Evolutionary conservation across 2,888 invertebrate species (phyloP).

Genomic region (Amphipyra berbera): DNA sequence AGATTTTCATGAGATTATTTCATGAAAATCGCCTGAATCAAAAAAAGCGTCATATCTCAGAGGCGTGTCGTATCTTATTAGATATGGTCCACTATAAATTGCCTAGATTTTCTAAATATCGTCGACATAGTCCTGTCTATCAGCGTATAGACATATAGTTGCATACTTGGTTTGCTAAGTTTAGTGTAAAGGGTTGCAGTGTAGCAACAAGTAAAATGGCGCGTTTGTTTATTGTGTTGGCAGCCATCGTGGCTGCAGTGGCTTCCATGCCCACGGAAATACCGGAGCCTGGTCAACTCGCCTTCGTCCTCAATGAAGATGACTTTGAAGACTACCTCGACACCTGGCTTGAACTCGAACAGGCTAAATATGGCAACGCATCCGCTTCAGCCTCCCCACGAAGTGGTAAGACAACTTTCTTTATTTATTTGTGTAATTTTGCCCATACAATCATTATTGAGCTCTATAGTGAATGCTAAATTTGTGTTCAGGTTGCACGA

Average conservation of each 20-base stretch:
- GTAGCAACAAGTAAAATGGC: constrained; percentile 11
- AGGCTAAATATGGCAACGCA: constrained; percentile 65
- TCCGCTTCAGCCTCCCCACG: constrained; percentile 53
- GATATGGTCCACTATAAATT: constrained; percentile 12
- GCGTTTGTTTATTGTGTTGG: constrained; percentile 54
- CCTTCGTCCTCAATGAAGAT: constrained; percentile 76
- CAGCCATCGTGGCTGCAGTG: constrained; percentile 56
- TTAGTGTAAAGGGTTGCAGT: background rate
- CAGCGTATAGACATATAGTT: background rate
- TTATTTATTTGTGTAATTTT: constrained; percentile 8
- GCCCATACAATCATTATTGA: background rate
- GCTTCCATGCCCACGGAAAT: constrained; percentile 60
- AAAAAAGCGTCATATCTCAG: constrained; percentile 5
- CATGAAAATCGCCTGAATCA: constrained; percentile 13
- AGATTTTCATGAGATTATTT: constrained; percentile 1
- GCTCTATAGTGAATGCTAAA: background rate
- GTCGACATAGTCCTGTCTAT: constrained; percentile 1
- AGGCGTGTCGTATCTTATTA: constrained; percentile 4
- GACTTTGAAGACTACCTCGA: constrained; percentile 84
- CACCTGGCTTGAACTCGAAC: constrained; percentile 73
- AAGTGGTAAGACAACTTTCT: constrained; percentile 65
- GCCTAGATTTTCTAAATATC: background rate
- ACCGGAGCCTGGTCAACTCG: constrained; percentile 76
- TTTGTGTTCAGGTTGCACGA: constrained; percentile 74
- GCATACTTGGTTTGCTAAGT: background rate